A percentile compares a stretch with the other conserved stretches of the same genome.
phyloP scores from a whole-genome alignment of 1,140 invertebrate species.

The Drosophila ercepeae region DNA sequence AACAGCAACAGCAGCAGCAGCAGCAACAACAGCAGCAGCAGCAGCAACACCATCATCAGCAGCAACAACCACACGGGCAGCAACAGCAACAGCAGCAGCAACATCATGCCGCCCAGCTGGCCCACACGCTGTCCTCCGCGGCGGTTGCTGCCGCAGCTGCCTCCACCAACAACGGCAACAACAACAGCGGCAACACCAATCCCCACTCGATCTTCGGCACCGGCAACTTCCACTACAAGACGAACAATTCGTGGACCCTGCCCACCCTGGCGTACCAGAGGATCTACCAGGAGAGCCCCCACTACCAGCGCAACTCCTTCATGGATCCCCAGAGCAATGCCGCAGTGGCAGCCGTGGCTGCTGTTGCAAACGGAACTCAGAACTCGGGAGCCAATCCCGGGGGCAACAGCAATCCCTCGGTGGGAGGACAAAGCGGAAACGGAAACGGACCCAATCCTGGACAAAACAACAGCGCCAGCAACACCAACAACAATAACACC shows the following conservation, averaged over 20 bases:
- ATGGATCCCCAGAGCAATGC: constrained; percentile 56
- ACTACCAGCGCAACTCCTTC: constrained; percentile 73
- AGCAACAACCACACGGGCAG: constrained; percentile 35
- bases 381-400: constrained; percentile 4
- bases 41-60: constrained; percentile 50
- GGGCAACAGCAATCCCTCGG: constrained; percentile 19
- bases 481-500: constrained; percentile 14
- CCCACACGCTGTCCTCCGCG: constrained; percentile 62
- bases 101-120: constrained; percentile 69
- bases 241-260: constrained; percentile 81
- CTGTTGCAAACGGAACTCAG: constrained; percentile 16
- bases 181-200: constrained; percentile 56
- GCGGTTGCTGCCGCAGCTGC: constrained; percentile 53
- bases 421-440: constrained; percentile 15
- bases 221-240: constrained; percentile 82
- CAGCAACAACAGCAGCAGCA: neutral
- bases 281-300: constrained; percentile 73
- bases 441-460: constrained; percentile 17
- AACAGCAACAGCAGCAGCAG: constrained; percentile 31
- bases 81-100: constrained; percentile 49
- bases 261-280: constrained; percentile 73
- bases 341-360: constrained; percentile 29
- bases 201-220: constrained; percentile 79
- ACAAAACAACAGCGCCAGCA: constrained; percentile 12
- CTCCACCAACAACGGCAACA: constrained; percentile 13